Base-by-base conservation (phyloP, 2,113 vertebrate species). In the Esox niger region DNA sequence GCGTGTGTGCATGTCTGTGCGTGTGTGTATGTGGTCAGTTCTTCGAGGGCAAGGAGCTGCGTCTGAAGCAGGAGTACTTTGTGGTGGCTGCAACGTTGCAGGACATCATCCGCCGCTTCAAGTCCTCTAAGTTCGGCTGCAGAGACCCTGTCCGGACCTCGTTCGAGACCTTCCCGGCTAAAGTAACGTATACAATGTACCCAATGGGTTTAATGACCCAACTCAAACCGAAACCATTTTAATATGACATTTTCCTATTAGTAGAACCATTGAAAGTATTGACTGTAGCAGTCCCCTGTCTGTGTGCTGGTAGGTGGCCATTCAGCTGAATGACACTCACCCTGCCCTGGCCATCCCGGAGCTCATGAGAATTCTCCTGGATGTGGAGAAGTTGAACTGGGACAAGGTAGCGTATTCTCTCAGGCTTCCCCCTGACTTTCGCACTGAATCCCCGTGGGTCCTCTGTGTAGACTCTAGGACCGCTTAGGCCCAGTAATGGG, bases 41-140 rank as follows among this genome's bases (percentile, higher is more conserved):
- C 81, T 95, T 95, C 0, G 94, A 95, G 85, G 94, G 94, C 11
- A 95, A 95, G 82, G 94, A 95, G 87, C 84, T 95, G 47, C 85
- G 93, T n/a, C 82, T 96, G 74, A 95, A 95, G 62, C 94, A 96
- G 84, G 94, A 95, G 65, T 95, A 95, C 82, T 95, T 96, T 1
- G 94, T 95, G 71, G 94, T 96, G 65, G 94, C 94, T 0, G 94
- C 94, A 58, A 94, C 94, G 2, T 90, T 95, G 3, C 94, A 95
- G 71, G 94, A 95, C 79, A 95, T 95, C 81, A 92, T 95, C 73
- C 88, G 93, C 3, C 91, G 93, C 68, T 95, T 94, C 67, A 95
- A 95, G 81, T 95, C 94, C 2, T 95, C 94, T 71, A 95, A 94
- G 65, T 95, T 95, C 0, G 94, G 94, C 71, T 95, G 94, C 76